phyloP scores from a whole-genome alignment of 1,140 invertebrate species.

The Papilio polytes region DNA sequence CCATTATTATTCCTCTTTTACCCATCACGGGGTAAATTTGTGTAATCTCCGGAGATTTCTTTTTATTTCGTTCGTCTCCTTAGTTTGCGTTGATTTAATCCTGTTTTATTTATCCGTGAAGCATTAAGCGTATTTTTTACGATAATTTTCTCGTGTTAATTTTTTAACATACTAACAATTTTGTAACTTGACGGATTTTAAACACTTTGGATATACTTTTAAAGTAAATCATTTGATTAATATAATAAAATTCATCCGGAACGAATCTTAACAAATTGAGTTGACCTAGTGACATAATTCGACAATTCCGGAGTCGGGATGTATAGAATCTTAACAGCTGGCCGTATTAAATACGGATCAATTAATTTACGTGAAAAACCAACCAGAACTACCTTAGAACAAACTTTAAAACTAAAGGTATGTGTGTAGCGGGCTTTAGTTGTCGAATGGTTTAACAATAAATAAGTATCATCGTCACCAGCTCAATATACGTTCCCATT shows the following conservation, averaged over 20 bases:
- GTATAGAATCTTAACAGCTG: not conserved
- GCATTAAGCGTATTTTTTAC: not conserved
- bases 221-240: not conserved
- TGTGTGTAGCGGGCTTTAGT: no score
- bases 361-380: not conserved
- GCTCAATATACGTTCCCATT: no score
- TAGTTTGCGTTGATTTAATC: slow-evolving; percentile 45
- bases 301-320: not conserved
- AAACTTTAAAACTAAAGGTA: not conserved
- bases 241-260: not conserved
- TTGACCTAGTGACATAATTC: not conserved
- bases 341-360: not conserved
- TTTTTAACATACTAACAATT: not conserved
- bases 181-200: not conserved
- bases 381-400: not conserved
- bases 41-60: slow-evolving; percentile 64
- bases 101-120: slow-evolving; percentile 40
- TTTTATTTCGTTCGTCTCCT: slow-evolving; percentile 48
- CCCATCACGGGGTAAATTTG: slow-evolving; percentile 63
- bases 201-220: not conserved
- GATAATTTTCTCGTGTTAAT: not conserved
- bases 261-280: not conserved
- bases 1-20: slow-evolving; percentile 71
- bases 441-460: no score
- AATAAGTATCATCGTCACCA: no score